Evolutionary conservation across 2,797 vertebrate species (phyloP).

Genomic region (Bufotes viridis): DNA sequence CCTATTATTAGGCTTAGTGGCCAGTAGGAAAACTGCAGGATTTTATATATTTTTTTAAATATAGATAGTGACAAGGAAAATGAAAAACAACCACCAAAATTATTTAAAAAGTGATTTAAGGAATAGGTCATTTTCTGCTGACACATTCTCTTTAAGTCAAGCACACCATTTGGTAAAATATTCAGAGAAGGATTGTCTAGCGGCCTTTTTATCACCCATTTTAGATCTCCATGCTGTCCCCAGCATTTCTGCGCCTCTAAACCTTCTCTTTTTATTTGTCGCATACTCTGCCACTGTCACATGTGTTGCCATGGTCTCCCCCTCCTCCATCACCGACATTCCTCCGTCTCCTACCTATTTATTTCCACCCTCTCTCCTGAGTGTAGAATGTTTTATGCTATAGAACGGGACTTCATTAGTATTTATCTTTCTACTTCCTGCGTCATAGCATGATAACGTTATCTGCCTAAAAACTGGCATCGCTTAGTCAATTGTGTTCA

Average conservation of each 20-base stretch:
- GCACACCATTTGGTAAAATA: not conserved
- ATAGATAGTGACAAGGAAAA: too few relatives aligned
- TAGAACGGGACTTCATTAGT: slow-evolving; percentile 9
- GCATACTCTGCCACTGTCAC: not conserved
- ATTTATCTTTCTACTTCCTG: slow-evolving; percentile 33
- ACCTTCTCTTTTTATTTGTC: slow-evolving; percentile 7
- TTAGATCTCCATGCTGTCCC: not conserved
- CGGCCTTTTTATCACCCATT: not conserved
- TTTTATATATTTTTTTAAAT: too few relatives aligned
- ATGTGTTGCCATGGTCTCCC: not conserved
- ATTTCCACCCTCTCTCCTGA: not conserved
- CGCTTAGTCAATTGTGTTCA: slow-evolving; percentile 23
- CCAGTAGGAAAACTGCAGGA: too few relatives aligned
- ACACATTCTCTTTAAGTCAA: too few relatives aligned
- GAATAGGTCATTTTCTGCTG: too few relatives aligned
- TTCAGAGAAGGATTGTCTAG: not conserved
- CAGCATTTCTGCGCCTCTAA: not conserved
- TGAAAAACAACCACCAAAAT: too few relatives aligned
- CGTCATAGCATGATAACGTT: slow-evolving; percentile 29
- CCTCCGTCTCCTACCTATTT: not conserved
- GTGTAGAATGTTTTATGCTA: slow-evolving; percentile 9
- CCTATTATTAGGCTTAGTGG: too few relatives aligned
- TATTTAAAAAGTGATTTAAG: too few relatives aligned
- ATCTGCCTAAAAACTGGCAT: slow-evolving; percentile 35
- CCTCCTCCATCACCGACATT: not conserved